A percentile compares a stretch with the other conserved stretches of the same genome.
Evolutionary conservation across 2,888 invertebrate species (phyloP).

Genomic region (Drosophila picticornis): DNA sequence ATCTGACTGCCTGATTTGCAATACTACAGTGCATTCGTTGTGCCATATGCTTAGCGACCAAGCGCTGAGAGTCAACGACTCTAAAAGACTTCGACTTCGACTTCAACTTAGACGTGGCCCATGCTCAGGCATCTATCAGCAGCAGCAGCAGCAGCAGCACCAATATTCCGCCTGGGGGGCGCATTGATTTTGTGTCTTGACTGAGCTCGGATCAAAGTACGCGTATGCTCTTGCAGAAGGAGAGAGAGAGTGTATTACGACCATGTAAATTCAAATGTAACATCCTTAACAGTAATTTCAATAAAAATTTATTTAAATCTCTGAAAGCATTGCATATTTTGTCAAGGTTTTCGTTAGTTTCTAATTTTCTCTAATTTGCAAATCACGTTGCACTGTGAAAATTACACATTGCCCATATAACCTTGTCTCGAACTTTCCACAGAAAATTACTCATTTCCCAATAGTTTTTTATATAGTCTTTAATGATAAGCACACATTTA

Average conservation of each 20-base stretch:
- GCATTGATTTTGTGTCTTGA: slow-evolving; percentile 47
- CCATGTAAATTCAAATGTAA: not conserved
- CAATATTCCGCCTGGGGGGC: slow-evolving; percentile 55
- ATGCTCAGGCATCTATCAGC: slow-evolving; percentile 39
- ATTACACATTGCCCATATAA: not conserved
- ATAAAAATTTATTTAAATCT: not conserved
- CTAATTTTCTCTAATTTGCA: not conserved
- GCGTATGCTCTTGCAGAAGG: slow-evolving; percentile 7
- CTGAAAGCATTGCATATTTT: not conserved
- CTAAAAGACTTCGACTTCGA: slow-evolving; percentile 11
- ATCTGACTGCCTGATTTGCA: slow-evolving; percentile 48
- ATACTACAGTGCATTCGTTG: slow-evolving; percentile 27
- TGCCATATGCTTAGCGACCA: slow-evolving; percentile 29
- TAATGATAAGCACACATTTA: not conserved
- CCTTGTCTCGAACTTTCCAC: not conserved
- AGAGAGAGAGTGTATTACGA: not conserved
- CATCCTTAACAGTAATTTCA: not conserved
- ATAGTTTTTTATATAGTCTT: not conserved
- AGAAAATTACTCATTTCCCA: not conserved
- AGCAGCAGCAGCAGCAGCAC: slow-evolving; percentile 23
- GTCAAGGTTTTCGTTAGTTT: not conserved
- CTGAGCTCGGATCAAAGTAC: slow-evolving; percentile 53
- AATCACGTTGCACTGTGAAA: not conserved
- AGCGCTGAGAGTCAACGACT: slow-evolving; percentile 48
- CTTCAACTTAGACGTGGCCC: slow-evolving; percentile 18